Base-by-base conservation (phyloP, 2,797 vertebrate species). In the Melanogrammus aeglefinus region DNA sequence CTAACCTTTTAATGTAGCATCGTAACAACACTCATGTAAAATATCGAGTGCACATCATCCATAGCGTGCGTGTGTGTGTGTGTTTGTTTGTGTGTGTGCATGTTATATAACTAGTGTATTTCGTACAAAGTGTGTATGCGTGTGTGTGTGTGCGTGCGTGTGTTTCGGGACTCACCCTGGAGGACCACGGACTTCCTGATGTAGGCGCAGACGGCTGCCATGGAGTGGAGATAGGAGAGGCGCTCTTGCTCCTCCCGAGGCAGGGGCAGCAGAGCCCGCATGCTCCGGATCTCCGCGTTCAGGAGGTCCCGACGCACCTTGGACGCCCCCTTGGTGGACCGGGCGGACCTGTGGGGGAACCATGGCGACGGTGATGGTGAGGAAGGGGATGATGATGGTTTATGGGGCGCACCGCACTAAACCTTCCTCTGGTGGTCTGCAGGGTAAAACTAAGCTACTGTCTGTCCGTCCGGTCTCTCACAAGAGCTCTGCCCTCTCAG, bases 251-350 rank as follows among this genome's bases (percentile, higher is more conserved):
- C 95, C 75, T 86, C 90, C 0, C 78, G 51, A 0, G 82, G 79
- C 81, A 96, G 91, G 82, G 96, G 96, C 78, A 97, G 78, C 80
- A 97, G 93, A 6, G 93, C 83, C 0, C 95, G 93, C 93, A 97
- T 92, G 0, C 85, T 93, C 86, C 93, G 92, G 90, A 97, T 95
- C 90, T 97, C 96, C 0, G 41, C 79, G 0, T 96, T 97, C 87
- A 97, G 96, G 83, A 95, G 95, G 88, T 96, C 96, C 35, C 96
- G 90, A 0, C 96, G 91, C 35, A 95, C 95, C 91, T 97, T 97
- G 31, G 96, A 97, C 0, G 96, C 96, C 3, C 95, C 94, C 87
- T 97, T 97, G 63, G 96, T 97, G 72, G 96, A 97, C 89, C 96
- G 96, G 63, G 96, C 96, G 72, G 96, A 97, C 89, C 96, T 97